Percentiles rank a stretch among this genome's conserved stretches.
Conservation (phyloP, 2,113 vertebrate genomes). For the Catharus bicknelli region DNA sequence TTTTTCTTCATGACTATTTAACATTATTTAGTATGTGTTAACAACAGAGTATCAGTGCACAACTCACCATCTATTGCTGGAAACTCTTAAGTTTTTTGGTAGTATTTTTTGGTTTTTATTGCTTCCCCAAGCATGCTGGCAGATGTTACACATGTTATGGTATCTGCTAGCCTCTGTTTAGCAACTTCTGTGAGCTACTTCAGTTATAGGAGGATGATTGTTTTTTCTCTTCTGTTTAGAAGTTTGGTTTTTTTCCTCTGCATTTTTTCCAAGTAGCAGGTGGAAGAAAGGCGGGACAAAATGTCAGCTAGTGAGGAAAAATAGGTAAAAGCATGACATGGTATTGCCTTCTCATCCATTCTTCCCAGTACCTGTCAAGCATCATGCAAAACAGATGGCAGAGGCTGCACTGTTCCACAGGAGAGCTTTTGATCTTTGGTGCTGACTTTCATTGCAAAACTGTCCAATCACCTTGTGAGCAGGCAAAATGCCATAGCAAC, state of each 20-base stretch:
- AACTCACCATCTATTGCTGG: not conserved
- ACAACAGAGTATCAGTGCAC: not conserved
- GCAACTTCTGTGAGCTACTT: not conserved
- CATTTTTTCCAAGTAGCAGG: not conserved
- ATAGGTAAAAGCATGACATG: not conserved
- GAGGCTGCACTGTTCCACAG: not conserved
- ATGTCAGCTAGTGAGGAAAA: constrained; percentile 15
- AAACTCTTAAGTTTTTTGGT: not conserved
- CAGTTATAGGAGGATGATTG: not conserved
- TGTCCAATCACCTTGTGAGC: constrained; percentile 12
- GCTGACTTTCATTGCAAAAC: constrained; percentile 8
- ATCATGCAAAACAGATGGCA: constrained; percentile 45
- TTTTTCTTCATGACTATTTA: not conserved
- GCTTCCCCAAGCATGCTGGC: not conserved
- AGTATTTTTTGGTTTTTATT: not conserved
- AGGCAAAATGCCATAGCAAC: constrained; percentile 42
- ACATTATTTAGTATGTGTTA: not conserved
- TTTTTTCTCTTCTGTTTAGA: not conserved
- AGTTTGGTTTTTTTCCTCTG: not conserved
- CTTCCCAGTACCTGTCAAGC: not conserved
- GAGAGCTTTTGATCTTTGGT: constrained; percentile 41
- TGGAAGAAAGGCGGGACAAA: not conserved
- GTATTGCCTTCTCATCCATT: constrained; percentile 16
- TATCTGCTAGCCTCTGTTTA: not conserved
- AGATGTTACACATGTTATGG: not conserved